Evolutionary conservation across 35 echinoderm and acorn worm species (phyloP), one percentile per base, ranked within the genome.

Genomic region (Chiridota heheva): DNA sequence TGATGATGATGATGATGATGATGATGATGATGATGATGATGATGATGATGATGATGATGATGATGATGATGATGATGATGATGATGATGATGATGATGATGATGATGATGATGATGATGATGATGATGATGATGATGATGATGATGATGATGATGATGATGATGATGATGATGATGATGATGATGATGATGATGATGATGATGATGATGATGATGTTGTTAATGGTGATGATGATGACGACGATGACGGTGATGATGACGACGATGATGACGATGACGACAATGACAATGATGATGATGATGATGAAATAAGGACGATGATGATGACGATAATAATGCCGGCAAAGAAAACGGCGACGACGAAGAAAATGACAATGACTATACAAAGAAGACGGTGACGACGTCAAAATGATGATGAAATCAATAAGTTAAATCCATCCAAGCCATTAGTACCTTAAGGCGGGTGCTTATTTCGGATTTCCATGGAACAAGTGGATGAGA

Each of bases 31-130:
- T 42, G 42, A 75, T 51, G 71, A 76, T 55, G 42, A 51, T 55
- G 72, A 55, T 76, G 42, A 12, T 76, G 39, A 76, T 76, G 72
- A 76, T 55, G 40, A 76, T 76, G 42, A 46, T 75, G 36, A 75
- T 55, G 42, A 75, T 75, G 71, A 75, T 51, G 71, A 75, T 26
- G 5, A 71, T 40, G 68, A 71, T 63, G 68, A 76, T 27, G 72
- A 76, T 20, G 72, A 55, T 29, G 72, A 76, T 48, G 31, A 40
- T 71, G 68, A 71, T 71, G 40, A 71, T 71, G 40, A 71, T 40
- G 31, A 71, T 71, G 17, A n/a, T n/a, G n/a, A n/a, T n/a, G 47
- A 51, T n/a, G 47, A 51, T n/a, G 47, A 51, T n/a, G 47, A 51
- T 51, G 47, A 51, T 51, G 47, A 51, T 51, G 47, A 51, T 51